Conservation (phyloP, 2,113 vertebrate species). For the Dicerorhinus sumatrensis region DNA sequence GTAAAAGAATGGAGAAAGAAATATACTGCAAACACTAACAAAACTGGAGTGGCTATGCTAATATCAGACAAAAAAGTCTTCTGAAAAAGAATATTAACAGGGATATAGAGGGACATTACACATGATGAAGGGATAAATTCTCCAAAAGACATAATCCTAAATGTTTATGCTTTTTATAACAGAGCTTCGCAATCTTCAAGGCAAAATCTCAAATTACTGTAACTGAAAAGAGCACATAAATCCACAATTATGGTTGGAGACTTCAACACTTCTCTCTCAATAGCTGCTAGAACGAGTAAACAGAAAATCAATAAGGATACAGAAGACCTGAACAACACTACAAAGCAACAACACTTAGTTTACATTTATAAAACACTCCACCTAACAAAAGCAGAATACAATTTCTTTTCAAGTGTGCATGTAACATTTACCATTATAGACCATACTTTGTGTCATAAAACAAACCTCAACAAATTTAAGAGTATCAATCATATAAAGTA, state of each 20-base stretch:
- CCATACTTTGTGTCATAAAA: not conserved
- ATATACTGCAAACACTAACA: too few relatives aligned
- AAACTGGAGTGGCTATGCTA: too few relatives aligned
- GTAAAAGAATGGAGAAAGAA: too few relatives aligned
- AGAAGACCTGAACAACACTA: not conserved
- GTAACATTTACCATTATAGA: not conserved
- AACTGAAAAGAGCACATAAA: too few relatives aligned
- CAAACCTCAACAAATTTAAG: not conserved
- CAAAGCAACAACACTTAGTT: not conserved
- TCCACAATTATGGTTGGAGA: not conserved
- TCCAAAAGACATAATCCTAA: too few relatives aligned
- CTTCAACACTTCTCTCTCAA: not conserved
- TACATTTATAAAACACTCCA: not conserved
- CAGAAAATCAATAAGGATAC: not conserved
- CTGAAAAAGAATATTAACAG: too few relatives aligned
- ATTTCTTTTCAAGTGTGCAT: not conserved
- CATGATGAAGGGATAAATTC: too few relatives aligned
- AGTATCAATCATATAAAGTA: not conserved
- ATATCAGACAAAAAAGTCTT: too few relatives aligned
- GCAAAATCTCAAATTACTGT: too few relatives aligned
- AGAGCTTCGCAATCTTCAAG: too few relatives aligned
- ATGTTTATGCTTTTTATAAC: too few relatives aligned
- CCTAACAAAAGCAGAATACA: not conserved
- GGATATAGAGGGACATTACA: too few relatives aligned
- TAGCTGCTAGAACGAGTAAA: not conserved